phyloP scores from a whole-genome alignment of 2,797 vertebrate genomes.

The Ataeniobius toweri region DNA sequence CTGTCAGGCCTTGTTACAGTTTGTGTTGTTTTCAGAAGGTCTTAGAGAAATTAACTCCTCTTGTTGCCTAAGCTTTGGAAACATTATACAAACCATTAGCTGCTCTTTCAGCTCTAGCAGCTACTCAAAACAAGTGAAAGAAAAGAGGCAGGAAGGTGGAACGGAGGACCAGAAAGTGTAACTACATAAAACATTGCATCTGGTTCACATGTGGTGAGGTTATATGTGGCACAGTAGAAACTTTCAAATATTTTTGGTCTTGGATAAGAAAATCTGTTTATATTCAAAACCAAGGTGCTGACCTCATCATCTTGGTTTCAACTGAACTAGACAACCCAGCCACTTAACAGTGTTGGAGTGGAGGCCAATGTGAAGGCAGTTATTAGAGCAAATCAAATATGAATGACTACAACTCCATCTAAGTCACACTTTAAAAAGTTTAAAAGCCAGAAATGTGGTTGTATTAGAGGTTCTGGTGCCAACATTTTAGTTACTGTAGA shows the following conservation, averaged over 20 bases:
- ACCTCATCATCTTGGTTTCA: background rate
- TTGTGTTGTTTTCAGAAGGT: constrained; percentile 57
- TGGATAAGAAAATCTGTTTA: background rate
- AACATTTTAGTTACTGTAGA: too few species aligned
- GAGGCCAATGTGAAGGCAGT: background rate
- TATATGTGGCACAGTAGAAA: background rate
- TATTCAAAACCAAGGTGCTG: background rate
- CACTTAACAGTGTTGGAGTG: background rate
- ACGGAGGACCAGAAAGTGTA: background rate
- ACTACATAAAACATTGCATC: constrained; percentile 11
- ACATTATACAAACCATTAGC: constrained; percentile 76
- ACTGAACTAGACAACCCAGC: background rate
- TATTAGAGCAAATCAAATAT: background rate
- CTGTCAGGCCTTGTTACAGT: constrained; percentile 51
- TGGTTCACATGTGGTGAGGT: background rate
- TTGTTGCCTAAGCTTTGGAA: constrained; percentile 65
- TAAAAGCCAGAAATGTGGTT: background rate
- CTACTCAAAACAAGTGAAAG: constrained; percentile 56
- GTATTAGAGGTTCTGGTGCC: background rate
- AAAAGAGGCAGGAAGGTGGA: background rate
- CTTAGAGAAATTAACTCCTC: constrained; percentile 70
- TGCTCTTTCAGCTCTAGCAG: constrained; percentile 63
- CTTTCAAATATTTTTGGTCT: background rate
- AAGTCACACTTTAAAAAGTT: background rate
- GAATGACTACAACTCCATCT: background rate